Percentiles rank a stretch among this genome's conserved stretches.
Conservation (phyloP, 2,797 vertebrate species). For the Intellagama lesueurii region DNA sequence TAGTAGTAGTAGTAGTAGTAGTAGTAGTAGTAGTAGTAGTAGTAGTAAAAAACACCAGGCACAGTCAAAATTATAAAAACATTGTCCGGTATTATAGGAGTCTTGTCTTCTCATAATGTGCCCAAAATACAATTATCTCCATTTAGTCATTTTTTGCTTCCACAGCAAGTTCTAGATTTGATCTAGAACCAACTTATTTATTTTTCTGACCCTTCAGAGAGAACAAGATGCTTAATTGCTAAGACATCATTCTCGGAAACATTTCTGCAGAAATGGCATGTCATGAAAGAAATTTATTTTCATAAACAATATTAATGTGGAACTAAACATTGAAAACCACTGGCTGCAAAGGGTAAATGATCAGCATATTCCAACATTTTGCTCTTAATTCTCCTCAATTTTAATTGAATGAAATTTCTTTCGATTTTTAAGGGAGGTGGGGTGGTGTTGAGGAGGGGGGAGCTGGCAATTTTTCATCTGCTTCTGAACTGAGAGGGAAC, state of each 20-base stretch:
- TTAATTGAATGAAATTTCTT: slow-evolving; percentile 57
- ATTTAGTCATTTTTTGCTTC: too few species aligned
- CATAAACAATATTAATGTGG: background rate
- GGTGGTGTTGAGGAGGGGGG: background rate
- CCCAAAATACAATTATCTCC: too few species aligned
- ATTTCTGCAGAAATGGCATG: background rate
- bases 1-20: too few species aligned
- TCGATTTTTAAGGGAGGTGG: slow-evolving; percentile 45
- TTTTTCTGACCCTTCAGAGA: too few species aligned
- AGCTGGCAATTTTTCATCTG: slow-evolving; percentile 42
- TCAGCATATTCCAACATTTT: background rate
- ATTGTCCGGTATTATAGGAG: too few species aligned
- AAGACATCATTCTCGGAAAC: background rate
- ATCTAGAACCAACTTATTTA: too few species aligned
- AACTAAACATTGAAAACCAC: slow-evolving; percentile 19
- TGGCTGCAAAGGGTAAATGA: background rate
- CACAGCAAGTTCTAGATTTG: too few species aligned
- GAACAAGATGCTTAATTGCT: too few species aligned
- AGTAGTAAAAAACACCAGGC: too few species aligned
- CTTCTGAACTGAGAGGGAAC: slow-evolving; percentile 27
- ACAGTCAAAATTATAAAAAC: too few species aligned
- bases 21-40: too few species aligned
- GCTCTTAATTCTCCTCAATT: slow-evolving; percentile 27
- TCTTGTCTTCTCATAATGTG: too few species aligned
- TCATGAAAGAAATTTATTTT: background rate